A percentile compares a stretch with the other conserved stretches of the same genome.
Conservation (phyloP, 2,797 vertebrate genomes). For the Microctenopoma stevenorrisi region DNA sequence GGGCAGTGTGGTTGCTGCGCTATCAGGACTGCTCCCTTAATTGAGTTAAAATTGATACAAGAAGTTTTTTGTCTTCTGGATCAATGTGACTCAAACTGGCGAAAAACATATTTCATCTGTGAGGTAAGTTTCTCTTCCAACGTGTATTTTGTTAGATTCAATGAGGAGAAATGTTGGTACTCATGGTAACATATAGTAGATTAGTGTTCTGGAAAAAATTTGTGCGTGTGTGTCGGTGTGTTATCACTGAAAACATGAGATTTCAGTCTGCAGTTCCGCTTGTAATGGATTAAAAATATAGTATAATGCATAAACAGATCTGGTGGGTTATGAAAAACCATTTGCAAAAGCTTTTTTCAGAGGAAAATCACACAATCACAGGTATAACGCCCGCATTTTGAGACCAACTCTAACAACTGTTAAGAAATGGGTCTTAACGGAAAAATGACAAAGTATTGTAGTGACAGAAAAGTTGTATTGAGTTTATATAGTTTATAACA, state of each 20-base stretch:
- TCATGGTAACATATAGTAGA: too few species aligned
- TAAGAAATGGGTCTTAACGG: neutral
- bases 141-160: neutral
- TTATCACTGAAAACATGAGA: neutral
- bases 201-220: too few species aligned
- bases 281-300: neutral
- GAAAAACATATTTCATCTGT: constrained; percentile 7
- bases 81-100: constrained; percentile 25
- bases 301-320: neutral
- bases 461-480: neutral
- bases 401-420: neutral
- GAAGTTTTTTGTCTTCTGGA: constrained; percentile 5
- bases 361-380: neutral
- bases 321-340: too few species aligned
- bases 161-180: too few species aligned
- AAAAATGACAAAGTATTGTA: neutral
- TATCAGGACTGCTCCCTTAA: neutral
- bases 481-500: too few species aligned
- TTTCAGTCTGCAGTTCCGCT: neutral
- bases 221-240: neutral
- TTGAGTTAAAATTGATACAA: neutral
- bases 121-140: constrained; percentile 47
- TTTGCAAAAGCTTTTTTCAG: neutral
- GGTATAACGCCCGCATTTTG: neutral
- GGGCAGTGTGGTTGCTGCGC: constrained; percentile 5